Evolutionary conservation across 2,888 invertebrate species (phyloP), one percentile per base, ranked within the genome.

Genomic region (Xylota sylvarum): DNA sequence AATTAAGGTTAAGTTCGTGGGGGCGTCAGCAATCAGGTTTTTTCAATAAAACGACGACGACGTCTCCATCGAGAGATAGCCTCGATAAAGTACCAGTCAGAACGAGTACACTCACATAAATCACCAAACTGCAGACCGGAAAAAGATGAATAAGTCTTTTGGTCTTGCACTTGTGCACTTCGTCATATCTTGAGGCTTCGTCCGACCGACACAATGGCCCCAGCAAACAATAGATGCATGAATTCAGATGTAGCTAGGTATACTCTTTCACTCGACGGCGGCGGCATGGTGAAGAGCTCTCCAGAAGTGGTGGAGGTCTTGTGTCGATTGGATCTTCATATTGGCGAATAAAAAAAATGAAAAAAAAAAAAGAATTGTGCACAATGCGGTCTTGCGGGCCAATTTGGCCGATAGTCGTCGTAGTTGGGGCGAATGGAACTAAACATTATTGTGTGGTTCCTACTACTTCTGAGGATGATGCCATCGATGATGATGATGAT

Each of bases 151-250:
- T 84, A 12, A 43, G n/a, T 50, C 19, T 55, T 12, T 7, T 30
- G 14, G 30, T 14, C 12, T 32, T 76, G 81, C 81, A 81, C 85
- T 81, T 85, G 85, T 81, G 76, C 40, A n/a, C 76, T 72, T 70
- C 40, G 52, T 60, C 56, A 81, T 81, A 76, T 67, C 76, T 85
- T 46, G 12, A 62, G 62, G 72, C 76, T 3, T 23, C 23, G 35
- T 48, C 27, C 19, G 56, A 73, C 37, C 62, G 62, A 76, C 58
- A 85, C 58, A 85, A 85, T 85, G 67, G 72, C 50, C 74, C 37
- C 76, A 65, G 30, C 81, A 70, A 65, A 85, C 85, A 85, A 85
- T 80, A 85, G 85, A 85, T 85, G 81, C 85, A 85, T 85, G 85
- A 85, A 81, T 58, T 85, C 76, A 85, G 85, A 85, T 85, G 84